phyloP scores from a whole-genome alignment of 2,888 invertebrate genomes.

The Rosalia funebris region DNA sequence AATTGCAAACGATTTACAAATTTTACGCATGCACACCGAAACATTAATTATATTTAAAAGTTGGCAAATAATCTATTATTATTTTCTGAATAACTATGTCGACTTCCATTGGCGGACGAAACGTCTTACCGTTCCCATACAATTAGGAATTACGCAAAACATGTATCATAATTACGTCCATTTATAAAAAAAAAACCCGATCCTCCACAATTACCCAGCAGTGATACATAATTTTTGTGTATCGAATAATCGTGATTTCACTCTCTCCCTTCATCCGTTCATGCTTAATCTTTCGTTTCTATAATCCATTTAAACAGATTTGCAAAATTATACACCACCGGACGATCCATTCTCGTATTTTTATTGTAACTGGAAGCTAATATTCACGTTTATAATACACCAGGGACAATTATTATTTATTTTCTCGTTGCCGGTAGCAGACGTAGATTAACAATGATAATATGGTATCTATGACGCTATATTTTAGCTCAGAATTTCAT shows the following conservation, averaged over 20 bases:
- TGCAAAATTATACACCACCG: slow-evolving; percentile 35
- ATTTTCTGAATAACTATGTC: slow-evolving; percentile 55
- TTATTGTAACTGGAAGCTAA: slow-evolving; percentile 29
- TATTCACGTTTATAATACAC: not conserved
- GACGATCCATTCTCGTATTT: slow-evolving; percentile 27
- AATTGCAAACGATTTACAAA: slow-evolving; percentile 59
- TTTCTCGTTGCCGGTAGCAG: no score
- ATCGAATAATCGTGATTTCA: slow-evolving; percentile 45
- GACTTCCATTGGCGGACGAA: slow-evolving; percentile 51
- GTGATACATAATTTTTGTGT: slow-evolving; percentile 52
- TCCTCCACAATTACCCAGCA: slow-evolving; percentile 47
- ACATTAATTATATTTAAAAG: slow-evolving; percentile 57
- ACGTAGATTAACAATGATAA: no score
- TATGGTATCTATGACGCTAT: no score
- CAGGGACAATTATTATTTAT: not conserved
- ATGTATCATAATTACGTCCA: slow-evolving; percentile 48
- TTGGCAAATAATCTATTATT: slow-evolving; percentile 58
- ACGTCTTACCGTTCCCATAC: slow-evolving; percentile 43
- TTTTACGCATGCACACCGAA: slow-evolving; percentile 56
- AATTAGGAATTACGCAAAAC: slow-evolving; percentile 52
- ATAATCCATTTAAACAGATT: slow-evolving; percentile 33
- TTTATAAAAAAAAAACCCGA: slow-evolving; percentile 42
- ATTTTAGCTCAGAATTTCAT: no score
- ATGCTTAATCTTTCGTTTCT: slow-evolving; percentile 24
- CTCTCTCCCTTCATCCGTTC: slow-evolving; percentile 35